Base-by-base conservation (phyloP, 2,888 invertebrate species). In the Ophion obscuratus region DNA sequence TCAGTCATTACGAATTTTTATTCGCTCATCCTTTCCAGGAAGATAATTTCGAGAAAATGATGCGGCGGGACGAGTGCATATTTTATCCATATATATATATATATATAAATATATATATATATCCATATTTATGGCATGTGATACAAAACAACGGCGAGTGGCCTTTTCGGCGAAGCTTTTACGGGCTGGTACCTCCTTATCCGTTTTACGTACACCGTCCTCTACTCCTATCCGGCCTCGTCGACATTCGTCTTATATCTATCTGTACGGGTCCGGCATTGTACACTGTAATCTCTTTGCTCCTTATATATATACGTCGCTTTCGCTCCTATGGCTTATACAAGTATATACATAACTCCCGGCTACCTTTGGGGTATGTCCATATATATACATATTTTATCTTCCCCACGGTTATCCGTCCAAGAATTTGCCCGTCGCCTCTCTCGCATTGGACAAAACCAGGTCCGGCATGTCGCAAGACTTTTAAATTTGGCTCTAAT, bases 1-100 rank as follows among this genome's bases (percentile, higher is more conserved):
- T 87, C 86, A 85, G 81, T 62, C 87, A 83, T 87, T 87, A 85
- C 85, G 85, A 83, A 87, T 83, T 85, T 82, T 84, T 62, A 81
- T 64, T 71, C 66, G 74, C 44, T 17, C 62, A 6, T 47, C 11
- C 20, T 62, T 61, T 61, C 61, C n/a, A 78, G 40, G 61, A 67
- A 36, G 17, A 79, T n/a, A 61, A 20, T 20, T 40, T 27, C 80
- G 11, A n/a, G 47, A 7, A 40, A 40, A 44, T 2, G 36, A 68
- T 57, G 24, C 20, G 61, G 27, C 11, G 40, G 27, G 17, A 74
- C 27, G 40, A 74, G 62, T 62, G 40, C 24, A 62, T 44, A n/a
- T 71, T 85, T 31, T 31, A 31, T 31, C 31, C 31, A 31, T 31
- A 31, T 31, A 31, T 31, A 31, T 31, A 31, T 24, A 87, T 44